Evolutionary conservation across 2,113 vertebrate genomes (phyloP).

Genomic region (Agapornis roseicollis): DNA sequence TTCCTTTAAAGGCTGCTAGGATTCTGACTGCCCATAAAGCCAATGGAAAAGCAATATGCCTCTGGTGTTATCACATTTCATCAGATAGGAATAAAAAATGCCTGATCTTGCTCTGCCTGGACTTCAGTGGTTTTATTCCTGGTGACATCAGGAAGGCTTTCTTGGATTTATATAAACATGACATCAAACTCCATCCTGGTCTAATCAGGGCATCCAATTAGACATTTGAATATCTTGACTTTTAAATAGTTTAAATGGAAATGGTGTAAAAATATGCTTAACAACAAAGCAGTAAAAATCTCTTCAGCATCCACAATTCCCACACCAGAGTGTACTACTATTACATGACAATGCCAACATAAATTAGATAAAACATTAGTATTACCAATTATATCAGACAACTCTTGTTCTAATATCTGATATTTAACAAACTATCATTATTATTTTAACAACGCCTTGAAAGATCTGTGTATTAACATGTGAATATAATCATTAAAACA

Average conservation of each 20-base stretch:
- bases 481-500: conserved; percentile 2
- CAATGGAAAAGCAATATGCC: background rate
- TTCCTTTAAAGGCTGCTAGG: background rate
- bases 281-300: background rate
- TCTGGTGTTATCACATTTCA: background rate
- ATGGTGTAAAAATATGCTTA: background rate
- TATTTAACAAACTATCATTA: background rate
- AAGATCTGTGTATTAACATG: background rate
- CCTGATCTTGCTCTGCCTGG: background rate
- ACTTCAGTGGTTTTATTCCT: background rate
- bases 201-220: background rate
- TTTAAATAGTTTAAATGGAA: background rate
- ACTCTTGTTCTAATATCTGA: background rate
- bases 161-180: background rate
- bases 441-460: background rate
- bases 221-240: background rate
- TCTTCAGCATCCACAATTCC: background rate
- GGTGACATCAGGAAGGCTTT: background rate
- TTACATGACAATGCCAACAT: background rate
- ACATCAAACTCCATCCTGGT: background rate
- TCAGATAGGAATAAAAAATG: background rate
- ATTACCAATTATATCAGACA: background rate
- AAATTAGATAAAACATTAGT: background rate
- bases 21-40: background rate
- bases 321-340: background rate